Evolutionary conservation across 2,797 vertebrate species (phyloP), one percentile per base, ranked within the genome.

Genomic region (Typhlichthys subterraneus): DNA sequence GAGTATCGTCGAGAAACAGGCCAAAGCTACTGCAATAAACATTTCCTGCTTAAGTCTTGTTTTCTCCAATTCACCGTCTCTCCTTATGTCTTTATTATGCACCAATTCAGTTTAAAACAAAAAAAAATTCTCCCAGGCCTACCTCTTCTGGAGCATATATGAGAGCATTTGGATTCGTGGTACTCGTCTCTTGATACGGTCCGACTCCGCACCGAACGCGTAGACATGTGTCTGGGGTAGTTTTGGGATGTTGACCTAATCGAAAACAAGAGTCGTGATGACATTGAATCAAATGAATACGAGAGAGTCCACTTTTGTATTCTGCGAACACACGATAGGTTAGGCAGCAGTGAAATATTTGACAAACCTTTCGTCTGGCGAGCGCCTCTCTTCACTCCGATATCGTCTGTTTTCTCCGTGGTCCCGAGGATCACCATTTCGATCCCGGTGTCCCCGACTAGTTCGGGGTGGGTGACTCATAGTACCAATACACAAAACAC

Each of bases 91-190:
- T 19, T 51, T 51, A 6, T 51, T 38, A 8, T 38, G 7, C 33
- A 8, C 2, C 33, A 38, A 38, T 6, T 5, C 33, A 38, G 33
- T 38, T 8, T 3, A 33, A 4, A 47, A 6, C 11, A 8, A 48
- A 48, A 1, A 11, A 1, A 48, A 3, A 3, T 9, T 48, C 12
- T 48, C 11, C 11, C 12, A 48, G 10, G 33, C 12, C 2, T 53
- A 92, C 93, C 93, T 87, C 91, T 91, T 61, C 87, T 86, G 57
- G 93, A 94, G 72, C 92, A 94, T 4, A 93, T 68, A 71, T 93
- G 2, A 0, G 77, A 68, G 56, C 93, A 94, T 23, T 75, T 88
- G 60, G 92, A 93, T 4, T 72, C 75, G 0, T 54, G 59, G 13
- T 48, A 67, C 53, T 87, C 79, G 48, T 33, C 74, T 50, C 59